phyloP scores from a whole-genome alignment of 2,888 invertebrate species.

The Diachrysia chrysitis region DNA sequence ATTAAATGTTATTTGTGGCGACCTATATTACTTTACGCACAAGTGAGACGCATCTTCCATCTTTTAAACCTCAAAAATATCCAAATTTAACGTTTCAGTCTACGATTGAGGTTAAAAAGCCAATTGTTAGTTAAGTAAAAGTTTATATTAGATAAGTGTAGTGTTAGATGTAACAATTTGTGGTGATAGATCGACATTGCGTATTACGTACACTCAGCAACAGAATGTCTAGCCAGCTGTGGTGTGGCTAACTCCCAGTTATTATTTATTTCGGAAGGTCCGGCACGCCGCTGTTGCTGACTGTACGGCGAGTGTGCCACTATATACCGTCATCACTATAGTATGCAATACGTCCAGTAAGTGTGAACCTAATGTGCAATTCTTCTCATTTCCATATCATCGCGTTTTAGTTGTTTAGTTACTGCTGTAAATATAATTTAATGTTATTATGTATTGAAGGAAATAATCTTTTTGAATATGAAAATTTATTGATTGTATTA shows the following conservation, averaged over 20 bases:
- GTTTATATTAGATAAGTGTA: constrained; percentile 83
- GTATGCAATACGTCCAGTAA: constrained; percentile 83
- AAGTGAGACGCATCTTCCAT: constrained; percentile 77
- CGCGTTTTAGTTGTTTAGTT: constrained; percentile 86
- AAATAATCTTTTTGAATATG: constrained; percentile 76
- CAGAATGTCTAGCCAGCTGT: constrained; percentile 53
- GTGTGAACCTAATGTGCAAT: constrained; percentile 86
- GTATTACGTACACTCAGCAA: constrained; percentile 71
- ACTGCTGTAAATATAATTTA: constrained; percentile 87
- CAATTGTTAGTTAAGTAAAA: constrained; percentile 85
- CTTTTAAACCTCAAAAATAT: constrained; percentile 66
- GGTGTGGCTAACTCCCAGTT: constrained; percentile 45
- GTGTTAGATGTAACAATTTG: constrained; percentile 76
- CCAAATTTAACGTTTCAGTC: constrained; percentile 69
- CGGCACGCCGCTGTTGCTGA: constrained; percentile 50
- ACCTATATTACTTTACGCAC: constrained; percentile 72
- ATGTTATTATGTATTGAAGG: constrained; percentile 73
- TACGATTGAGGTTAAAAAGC: constrained; percentile 78
- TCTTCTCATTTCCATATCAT: constrained; percentile 87
- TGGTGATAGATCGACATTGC: constrained; percentile 75
- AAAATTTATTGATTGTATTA: constrained; percentile 75
- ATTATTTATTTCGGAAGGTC: constrained; percentile 48
- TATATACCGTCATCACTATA: constrained; percentile 69
- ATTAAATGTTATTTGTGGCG: constrained; percentile 66
- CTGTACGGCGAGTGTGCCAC: constrained; percentile 67